Evolutionary conservation across 2,113 vertebrate species (phyloP), one percentile per base, ranked within the genome.

Genomic region (Turnix velox): DNA sequence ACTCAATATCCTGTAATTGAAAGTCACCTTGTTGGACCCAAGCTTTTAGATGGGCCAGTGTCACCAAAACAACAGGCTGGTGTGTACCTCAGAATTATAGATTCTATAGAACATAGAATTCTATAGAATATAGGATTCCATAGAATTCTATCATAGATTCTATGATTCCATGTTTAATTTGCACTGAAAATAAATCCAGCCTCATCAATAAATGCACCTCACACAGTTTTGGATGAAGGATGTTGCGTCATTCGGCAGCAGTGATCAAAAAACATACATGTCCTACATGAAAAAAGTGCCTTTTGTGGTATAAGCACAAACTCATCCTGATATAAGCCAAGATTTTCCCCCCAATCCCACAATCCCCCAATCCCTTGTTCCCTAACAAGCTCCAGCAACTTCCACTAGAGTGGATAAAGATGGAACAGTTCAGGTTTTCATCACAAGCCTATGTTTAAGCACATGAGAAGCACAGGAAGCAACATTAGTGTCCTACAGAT

Each of bases 391-490:
- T 85, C 76, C 59, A 85, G 49, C 78, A 80, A 49, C 78, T 91
- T 92, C 74, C 43, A 51, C 85, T 67, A 79, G 31, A 87, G 46
- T 6, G 87, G 77, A 85, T 62, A 83, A 51, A 82, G 71, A 77
- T 7, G 22, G 35, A 12, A 79, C 6, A 84, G 35, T 39, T 67
- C 81, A 87, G 46, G 54, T 67, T 92, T 92, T 95, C 75, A 92
- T 82, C 89, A 91, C 63, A 92, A 92, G 89, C 82, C 91, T 93
- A 68, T 42, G 77, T 92, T 93, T 93, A 96, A 96, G 89, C 89
- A 96, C 88, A 94, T 66, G 81, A 95, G 84, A 89, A 96, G 46
- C n/a, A n/a, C n/a, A n/a, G n/a, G n/a, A n/a, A n/a, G n/a, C n/a
- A n/a, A n/a, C n/a, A 87, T 59, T 43, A 65, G 27, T 7, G 42